These are phyloP conservation scores for Oryzaephilus surinamensis DNA, from an alignment of 1,140 invertebrate species.

Conservation along the genomic window DNA sequence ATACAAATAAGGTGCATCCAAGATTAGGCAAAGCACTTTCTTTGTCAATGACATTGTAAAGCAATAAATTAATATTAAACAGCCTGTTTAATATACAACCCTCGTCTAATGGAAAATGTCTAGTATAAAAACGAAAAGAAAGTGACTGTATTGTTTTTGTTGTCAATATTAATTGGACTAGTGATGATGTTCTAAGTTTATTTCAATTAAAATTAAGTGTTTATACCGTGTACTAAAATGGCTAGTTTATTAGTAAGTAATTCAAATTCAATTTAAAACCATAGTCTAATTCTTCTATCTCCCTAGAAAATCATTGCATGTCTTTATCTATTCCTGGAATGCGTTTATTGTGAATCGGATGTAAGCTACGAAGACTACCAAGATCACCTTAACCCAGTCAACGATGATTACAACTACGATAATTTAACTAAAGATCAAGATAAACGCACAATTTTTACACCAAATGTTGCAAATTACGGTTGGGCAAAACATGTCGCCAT, in stretches of 20 bases:
- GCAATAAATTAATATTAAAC: conserved; percentile 14
- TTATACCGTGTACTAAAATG: background rate
- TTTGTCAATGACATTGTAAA: conserved; percentile 10
- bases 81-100: conserved; percentile 13
- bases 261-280: no score
- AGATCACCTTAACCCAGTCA: conserved; percentile 24
- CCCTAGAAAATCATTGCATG: no score
- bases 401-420: conserved; percentile 18
- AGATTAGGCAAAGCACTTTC: conserved; percentile 25
- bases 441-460: conserved; percentile 27
- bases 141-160: conserved; percentile 23
- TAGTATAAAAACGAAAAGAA: conserved; percentile 31
- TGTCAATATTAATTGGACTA: conserved; percentile 7
- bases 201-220: conserved; percentile 1
- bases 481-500: conserved; percentile 23
- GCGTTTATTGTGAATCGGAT: no score
- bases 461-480: conserved; percentile 14
- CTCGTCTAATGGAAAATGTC: conserved; percentile 11
- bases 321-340: no score
- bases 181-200: conserved; percentile 22
- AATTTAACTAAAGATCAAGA: conserved; percentile 22
- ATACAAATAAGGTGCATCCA: conserved; percentile 20
- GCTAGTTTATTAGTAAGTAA: no score
- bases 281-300: no score
- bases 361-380: background rate